phyloP scores from a whole-genome alignment of 2,113 vertebrate genomes.

The human (Homo sapiens) region DNA sequence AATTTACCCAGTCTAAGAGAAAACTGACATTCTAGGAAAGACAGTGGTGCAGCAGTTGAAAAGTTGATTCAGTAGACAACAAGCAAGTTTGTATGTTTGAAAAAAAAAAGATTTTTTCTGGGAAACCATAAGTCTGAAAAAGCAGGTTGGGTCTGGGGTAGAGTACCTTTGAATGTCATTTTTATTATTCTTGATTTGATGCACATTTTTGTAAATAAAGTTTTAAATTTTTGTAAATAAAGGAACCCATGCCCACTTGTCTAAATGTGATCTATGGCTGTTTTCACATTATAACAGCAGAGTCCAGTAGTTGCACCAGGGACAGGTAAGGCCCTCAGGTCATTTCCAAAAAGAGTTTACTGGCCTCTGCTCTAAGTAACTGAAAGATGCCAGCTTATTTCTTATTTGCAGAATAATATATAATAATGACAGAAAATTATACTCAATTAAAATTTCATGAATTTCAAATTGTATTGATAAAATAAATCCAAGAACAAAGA shows the following conservation, averaged over 20 bases:
- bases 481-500: not conserved
- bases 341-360: not conserved
- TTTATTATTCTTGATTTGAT: not conserved
- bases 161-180: not conserved
- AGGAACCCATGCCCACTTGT: not conserved
- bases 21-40: not conserved
- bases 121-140: not conserved
- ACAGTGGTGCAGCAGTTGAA: not conserved
- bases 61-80: not conserved
- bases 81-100: not conserved
- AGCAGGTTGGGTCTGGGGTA: not conserved
- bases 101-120: not conserved
- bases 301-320: not conserved
- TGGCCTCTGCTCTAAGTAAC: not conserved
- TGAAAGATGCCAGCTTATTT: not conserved
- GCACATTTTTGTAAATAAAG: not conserved
- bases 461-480: slow-evolving; percentile 8
- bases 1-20: not conserved
- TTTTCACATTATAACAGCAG: not conserved
- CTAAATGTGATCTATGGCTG: not conserved
- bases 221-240: slow-evolving; percentile 6
- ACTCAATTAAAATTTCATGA: not conserved
- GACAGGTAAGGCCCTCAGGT: not conserved
- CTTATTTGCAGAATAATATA: not conserved
- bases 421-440: not conserved